Base-by-base conservation (phyloP, 1,140 invertebrate species). In the Drosophila repletoides region DNA sequence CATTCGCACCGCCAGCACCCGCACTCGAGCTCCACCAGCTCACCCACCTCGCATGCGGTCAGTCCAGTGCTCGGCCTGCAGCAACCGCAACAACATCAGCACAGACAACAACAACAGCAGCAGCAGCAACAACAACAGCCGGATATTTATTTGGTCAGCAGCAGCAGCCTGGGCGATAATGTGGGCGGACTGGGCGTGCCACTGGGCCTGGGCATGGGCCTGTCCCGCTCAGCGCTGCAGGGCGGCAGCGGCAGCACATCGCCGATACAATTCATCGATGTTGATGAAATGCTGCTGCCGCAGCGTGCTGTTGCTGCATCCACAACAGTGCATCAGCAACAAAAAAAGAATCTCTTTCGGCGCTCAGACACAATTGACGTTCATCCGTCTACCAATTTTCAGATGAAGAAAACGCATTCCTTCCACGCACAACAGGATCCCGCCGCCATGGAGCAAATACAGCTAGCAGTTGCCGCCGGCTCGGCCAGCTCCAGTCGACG, bases 331-430 rank as follows among this genome's bases (percentile, higher is more conserved):
- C 65, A 52, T 38, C 86, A 81, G 48, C 80, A 80, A 45, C 68
- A 88, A 15, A 90, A 88, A 70, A 90, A 90, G 80, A 81, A 74
- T 22, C 63, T 89, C 24, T 90, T 90, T 38, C 80, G 88, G 31
- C 89, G 89, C 33, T 90, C 89, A 38, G 89, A 90, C 67, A 90
- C 89, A 43, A 87, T 90, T 76, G 88, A 90, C 72, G 86, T 90
- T 51, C 89, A 90, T 86, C 86, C 88, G 70, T 75, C 83, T 87
- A 84, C 88, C 74, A 88, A 74, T 84, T 90, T 89, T 81, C 89
- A 90, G 88, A 90, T 90, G 89, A 88, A 88, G 75, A 90, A 90
- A 70, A 89, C 89, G 68, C 89, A 90, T 72, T 90, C 89, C 66
- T 90, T 90, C 75, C 89, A 90, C 72, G 88, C 80, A 21, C 88